Evolutionary conservation across 2,797 vertebrate species (phyloP).

Genomic region (Oceanodroma leucorhoa): DNA sequence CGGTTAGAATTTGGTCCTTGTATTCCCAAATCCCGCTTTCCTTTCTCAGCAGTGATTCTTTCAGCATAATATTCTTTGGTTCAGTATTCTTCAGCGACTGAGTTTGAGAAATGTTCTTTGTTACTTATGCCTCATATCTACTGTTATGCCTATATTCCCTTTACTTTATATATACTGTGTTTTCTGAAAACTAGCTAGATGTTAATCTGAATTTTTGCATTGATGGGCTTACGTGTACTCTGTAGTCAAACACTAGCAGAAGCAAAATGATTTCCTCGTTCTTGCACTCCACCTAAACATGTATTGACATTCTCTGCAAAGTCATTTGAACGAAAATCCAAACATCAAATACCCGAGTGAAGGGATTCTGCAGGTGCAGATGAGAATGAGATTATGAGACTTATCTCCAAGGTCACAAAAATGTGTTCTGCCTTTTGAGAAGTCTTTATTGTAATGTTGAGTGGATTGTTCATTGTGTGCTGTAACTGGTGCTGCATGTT

Average conservation of each 20-base stretch:
- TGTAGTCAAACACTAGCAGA: background rate
- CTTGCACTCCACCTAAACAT: background rate
- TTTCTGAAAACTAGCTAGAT: constrained; percentile 4
- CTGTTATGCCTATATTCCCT: background rate
- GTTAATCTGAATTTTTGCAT: constrained; percentile 3
- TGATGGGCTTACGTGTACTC: background rate
- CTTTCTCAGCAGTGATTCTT: background rate
- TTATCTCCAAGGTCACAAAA: constrained; percentile 3
- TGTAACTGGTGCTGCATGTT: background rate
- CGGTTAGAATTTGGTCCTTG: background rate
- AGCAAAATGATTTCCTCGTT: background rate
- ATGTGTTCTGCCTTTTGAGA: background rate
- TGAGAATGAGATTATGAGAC: background rate
- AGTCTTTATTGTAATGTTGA: background rate
- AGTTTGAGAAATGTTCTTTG: background rate
- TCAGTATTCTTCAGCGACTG: background rate
- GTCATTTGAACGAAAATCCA: constrained; percentile 23
- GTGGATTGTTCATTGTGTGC: background rate
- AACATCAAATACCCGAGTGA: background rate
- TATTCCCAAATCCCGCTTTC: background rate
- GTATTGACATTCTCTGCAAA: constrained; percentile 12
- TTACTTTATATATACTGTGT: background rate
- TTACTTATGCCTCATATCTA: background rate
- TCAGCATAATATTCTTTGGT: background rate
- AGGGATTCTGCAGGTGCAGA: background rate